A percentile compares a stretch with the other conserved stretches of the same genome.
Evolutionary conservation across 2,888 invertebrate species (phyloP).

Genomic region (Cheilosia impressa): DNA sequence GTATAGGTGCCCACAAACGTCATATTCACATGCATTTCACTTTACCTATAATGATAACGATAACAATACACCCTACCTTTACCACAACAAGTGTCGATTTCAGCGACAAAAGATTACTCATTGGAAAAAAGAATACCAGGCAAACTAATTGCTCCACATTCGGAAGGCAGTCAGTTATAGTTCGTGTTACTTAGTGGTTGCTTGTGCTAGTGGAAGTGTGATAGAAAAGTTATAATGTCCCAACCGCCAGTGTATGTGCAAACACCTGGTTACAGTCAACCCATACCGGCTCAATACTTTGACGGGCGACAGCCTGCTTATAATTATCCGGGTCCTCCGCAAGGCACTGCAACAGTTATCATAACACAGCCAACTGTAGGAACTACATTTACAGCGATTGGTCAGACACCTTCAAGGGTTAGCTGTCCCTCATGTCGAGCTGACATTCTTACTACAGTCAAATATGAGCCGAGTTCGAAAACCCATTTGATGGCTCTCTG

Average conservation of each 20-base stretch:
- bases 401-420: conserved; percentile 78
- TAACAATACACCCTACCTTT: background rate
- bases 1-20: background rate
- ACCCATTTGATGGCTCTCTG: conserved; percentile 74
- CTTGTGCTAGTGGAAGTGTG: background rate
- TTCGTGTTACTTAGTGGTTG: conserved; percentile 12
- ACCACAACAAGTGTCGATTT: conserved; percentile 22
- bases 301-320: conserved; percentile 17
- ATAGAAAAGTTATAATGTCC: conserved; percentile 34
- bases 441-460: conserved; percentile 81
- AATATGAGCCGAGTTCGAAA: conserved; percentile 74
- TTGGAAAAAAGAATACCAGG: background rate
- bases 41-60: conserved; percentile 11
- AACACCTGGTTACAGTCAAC: conserved; percentile 60
- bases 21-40: background rate
- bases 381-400: conserved; percentile 69
- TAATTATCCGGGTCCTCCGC: conserved; percentile 36
- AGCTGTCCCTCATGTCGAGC: conserved; percentile 83
- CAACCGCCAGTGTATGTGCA: conserved; percentile 62
- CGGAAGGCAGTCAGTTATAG: conserved; percentile 28
- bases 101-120: conserved; percentile 25
- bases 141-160: background rate
- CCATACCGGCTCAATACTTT: conserved; percentile 61
- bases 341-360: conserved; percentile 42
- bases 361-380: conserved; percentile 51